Evolutionary conservation across 2,797 vertebrate genomes (phyloP).

Genomic region (Threskiornis aethiopicus): DNA sequence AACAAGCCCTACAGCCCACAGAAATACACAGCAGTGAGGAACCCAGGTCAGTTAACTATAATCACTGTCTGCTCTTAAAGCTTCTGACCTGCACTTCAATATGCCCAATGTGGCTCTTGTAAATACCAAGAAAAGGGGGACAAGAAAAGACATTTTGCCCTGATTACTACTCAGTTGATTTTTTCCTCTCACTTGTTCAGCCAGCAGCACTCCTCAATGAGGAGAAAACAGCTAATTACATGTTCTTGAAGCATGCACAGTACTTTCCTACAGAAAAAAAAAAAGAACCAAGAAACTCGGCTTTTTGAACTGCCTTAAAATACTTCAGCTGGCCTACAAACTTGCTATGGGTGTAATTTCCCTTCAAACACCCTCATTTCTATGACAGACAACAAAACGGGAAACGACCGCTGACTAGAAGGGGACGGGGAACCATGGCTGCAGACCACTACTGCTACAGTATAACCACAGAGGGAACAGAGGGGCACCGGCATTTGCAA

Average conservation of each 20-base stretch:
- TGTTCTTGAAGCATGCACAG: background rate
- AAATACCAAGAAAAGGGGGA: background rate
- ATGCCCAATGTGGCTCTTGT: background rate
- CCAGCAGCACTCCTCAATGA: background rate
- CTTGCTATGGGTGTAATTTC: background rate
- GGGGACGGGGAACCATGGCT: background rate
- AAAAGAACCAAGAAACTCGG: background rate
- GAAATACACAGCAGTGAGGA: background rate
- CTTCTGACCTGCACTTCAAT: background rate
- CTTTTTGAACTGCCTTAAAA: background rate
- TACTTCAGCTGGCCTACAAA: background rate
- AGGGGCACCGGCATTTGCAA: background rate
- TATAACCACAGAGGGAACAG: background rate
- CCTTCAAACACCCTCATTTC: background rate
- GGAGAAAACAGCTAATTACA: background rate
- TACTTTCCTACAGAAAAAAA: background rate
- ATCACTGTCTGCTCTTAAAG: background rate
- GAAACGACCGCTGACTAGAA: background rate
- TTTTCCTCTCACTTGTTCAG: background rate
- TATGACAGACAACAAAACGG: background rate
- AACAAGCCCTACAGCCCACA: background rate
- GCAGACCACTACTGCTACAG: background rate
- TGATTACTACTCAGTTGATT: background rate
- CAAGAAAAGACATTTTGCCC: background rate
- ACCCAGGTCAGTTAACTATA: background rate